These are phyloP conservation scores for Gobio gobio DNA, from an alignment of 2,113 vertebrate genomes.

Conservation along the genomic window DNA sequence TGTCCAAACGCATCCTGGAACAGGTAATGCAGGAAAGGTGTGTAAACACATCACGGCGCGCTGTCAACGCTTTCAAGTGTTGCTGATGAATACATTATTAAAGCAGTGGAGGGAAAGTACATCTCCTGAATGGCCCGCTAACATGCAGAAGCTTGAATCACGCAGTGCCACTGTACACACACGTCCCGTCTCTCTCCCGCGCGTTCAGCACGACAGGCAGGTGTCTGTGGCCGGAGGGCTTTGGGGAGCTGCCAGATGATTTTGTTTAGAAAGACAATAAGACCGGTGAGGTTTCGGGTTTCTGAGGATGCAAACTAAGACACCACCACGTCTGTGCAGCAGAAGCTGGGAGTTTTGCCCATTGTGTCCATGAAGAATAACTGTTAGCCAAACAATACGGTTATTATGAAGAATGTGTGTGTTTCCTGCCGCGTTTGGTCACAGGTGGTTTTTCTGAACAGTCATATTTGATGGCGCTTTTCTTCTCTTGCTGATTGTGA, in stretches of 20 bases:
- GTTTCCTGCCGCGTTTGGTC: slow-evolving; percentile 31
- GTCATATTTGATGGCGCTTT: slow-evolving; percentile 12
- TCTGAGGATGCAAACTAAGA: slow-evolving; percentile 50
- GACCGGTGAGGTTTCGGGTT: slow-evolving; percentile 45
- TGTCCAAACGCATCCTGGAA: slow-evolving; percentile 25
- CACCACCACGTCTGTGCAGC: slow-evolving; percentile 19
- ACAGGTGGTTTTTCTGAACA: slow-evolving; percentile 32
- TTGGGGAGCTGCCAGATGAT: slow-evolving; percentile 55
- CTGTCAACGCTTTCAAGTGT: slow-evolving; percentile 32
- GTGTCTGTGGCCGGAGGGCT: slow-evolving; percentile 55
- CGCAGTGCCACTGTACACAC: slow-evolving; percentile 33
- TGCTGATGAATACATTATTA: slow-evolving; percentile 51
- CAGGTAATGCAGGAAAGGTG: slow-evolving; percentile 4
- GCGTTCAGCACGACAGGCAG: slow-evolving; percentile 47
- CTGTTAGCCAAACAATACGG: slow-evolving; percentile 54
- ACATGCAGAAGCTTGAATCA: slow-evolving; percentile 54
- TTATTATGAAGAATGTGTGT: slow-evolving; percentile 50
- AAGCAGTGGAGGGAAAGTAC: slow-evolving; percentile 57
- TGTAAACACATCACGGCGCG: slow-evolving; percentile 19
- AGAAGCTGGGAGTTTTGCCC: slow-evolving; percentile 50
- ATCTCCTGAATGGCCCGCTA: slow-evolving; percentile 37
- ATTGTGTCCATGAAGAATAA: slow-evolving; percentile 48
- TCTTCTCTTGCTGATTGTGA: neutral
- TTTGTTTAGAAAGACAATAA: slow-evolving; percentile 59
- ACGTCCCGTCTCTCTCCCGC: neutral